phyloP scores from a whole-genome alignment of 1,140 invertebrate genomes.

The Tyrophagus putrescentiae region DNA sequence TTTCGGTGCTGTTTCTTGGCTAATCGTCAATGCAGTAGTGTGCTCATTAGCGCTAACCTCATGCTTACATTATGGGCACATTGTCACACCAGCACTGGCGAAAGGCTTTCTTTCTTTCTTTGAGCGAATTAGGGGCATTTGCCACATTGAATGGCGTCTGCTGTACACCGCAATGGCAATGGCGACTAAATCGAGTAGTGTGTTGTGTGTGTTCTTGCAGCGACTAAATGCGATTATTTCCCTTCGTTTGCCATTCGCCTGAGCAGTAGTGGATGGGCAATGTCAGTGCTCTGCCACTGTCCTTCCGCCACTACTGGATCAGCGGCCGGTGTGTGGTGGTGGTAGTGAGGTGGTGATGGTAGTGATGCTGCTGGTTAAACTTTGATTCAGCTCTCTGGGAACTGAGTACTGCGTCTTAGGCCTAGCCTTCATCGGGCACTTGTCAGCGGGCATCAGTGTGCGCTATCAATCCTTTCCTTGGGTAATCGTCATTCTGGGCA shows the following conservation, averaged over 20 bases:
- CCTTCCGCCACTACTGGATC: too few relatives aligned
- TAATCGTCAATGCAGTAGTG: not conserved
- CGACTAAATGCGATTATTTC: conserved; percentile 7
- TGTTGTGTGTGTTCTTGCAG: not conserved
- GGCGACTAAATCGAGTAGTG: not conserved
- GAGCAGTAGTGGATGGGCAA: not conserved
- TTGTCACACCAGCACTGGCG: too few relatives aligned
- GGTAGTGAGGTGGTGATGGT: not conserved
- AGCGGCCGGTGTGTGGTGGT: not conserved
- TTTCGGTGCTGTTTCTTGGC: not conserved
- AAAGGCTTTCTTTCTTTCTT: too few relatives aligned
- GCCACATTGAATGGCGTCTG: not conserved
- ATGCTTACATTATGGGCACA: conserved; percentile 16
- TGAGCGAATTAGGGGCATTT: too few relatives aligned
- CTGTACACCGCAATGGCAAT: not conserved
- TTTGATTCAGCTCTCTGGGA: not conserved
- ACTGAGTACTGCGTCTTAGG: too few relatives aligned
- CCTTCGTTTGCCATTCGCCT: not conserved
- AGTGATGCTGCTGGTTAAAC: not conserved
- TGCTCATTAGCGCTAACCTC: conserved; percentile 7
- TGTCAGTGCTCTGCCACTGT: too few relatives aligned
- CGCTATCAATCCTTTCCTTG: not conserved
- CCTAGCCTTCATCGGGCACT: too few relatives aligned
- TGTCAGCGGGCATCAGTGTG: not conserved
- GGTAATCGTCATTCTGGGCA: conserved; percentile 1